Base-by-base conservation (phyloP, 1,140 invertebrate genomes). In the Cydia splendana region DNA sequence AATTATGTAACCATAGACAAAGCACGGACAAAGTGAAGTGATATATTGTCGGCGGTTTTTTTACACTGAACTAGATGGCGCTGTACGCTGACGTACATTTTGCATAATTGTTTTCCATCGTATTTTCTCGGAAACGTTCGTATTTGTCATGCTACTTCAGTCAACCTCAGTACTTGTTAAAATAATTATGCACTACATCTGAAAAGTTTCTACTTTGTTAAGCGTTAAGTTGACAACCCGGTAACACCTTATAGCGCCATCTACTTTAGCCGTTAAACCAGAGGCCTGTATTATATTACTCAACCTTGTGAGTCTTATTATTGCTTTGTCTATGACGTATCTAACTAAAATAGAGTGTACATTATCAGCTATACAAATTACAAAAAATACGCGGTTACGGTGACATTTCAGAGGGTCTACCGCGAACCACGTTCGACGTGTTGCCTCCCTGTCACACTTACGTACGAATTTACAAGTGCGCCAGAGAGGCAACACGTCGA, bases 21-120 rank as follows among this genome's bases (percentile, higher is more conserved):
- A 71, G n/a, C 30, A 57, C 15, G 34, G 12, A 69, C 67, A 71
- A 71, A 42, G 34, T 71, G 30, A 71, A n/a, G 24, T n/a, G n/a
- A 74, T 6, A 57, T 62, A 62, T 62, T 62, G 57, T 62, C 4
- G 13, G 5, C 51, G 10, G 13, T 12, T 48, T 48, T 7, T 15
- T 48, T 12, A 48, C 13, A 15, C 2, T 48, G 12, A 48, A 48
- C 12, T 48, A 13, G 13, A 48, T 48, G 45, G 45, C 12, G 13
- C 45, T 4, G 45, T 48, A 48, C 4, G 45, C 45, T 12, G 12
- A 12, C 4, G 45, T 48, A 48, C 45, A 48, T 12, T 48, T 48
- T 48, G 12, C 45, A 24, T 24, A 24, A 24, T 24, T 24, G 24
- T 24, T 24, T 24, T 24, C 24, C 24, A 24, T 24, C 24, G 24